Base-by-base conservation (phyloP, 1,140 invertebrate species). In the Drosophila pallidifrons region DNA sequence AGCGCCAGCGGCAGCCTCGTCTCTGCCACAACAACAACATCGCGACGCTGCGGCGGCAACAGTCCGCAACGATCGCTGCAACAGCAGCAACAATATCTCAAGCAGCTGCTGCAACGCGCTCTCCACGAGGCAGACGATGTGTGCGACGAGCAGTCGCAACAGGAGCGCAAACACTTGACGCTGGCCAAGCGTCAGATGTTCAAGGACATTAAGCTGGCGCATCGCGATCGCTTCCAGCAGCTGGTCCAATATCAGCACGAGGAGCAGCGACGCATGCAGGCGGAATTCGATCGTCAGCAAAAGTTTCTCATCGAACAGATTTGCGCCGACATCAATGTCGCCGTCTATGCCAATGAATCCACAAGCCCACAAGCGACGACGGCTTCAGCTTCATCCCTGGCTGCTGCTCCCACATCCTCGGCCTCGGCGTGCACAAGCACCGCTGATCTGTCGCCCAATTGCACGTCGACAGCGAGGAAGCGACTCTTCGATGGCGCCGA, bases 161-260 rank as follows among this genome's bases (percentile, higher is more conserved):
- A 64, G 11, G 45, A 59, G 8, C 28, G 15, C 3, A 57, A 71
- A 5, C 58, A 74, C 0, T 16, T 76, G n/a, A 8, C 35, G 15
- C 41, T 71, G 28, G 73, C 76, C 28, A 55, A 60, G 25, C 55
- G 49, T 1, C 41, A 72, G 15, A 75, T 87, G 58, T 38, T 77
- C 1, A 55, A 73, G 4, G 77, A 86, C 5, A 87, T 93, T 8
- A 91, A 92, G n/a, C 75, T 85, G 10, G 75, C 78, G 7, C 93
- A 93, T 75, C 80, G 91, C 1, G 85, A 92, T 69, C 83, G 92
- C 41, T 93, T 93, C 47, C 80, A 93, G 11, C 79, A 92, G n/a
- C 49, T 93, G 41, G 70, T 93, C 7, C 67, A 89, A 13, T 80
- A 91, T 54, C 93, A 93, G 71, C 76, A 90, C 59, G 60, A 81